Percentiles rank a stretch among this genome's conserved stretches.
phyloP scores from a whole-genome alignment of 2,797 vertebrate genomes.

The Acropternis orthonyx region DNA sequence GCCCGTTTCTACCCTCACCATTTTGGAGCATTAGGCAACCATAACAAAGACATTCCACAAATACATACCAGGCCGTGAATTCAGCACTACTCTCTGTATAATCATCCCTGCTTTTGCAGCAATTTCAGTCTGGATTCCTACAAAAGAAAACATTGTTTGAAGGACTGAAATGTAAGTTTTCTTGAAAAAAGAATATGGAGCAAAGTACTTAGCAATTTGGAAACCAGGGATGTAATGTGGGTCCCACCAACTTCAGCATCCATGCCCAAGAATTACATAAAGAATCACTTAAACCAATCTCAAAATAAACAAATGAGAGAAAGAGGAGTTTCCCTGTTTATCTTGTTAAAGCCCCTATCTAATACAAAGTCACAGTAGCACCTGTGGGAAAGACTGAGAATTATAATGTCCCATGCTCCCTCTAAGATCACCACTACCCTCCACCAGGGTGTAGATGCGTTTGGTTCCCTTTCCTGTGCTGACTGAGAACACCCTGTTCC shows the following conservation, averaged over 20 bases:
- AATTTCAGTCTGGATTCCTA: neutral
- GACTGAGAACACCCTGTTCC: neutral
- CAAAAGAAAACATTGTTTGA: constrained; percentile 19
- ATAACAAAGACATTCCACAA: neutral
- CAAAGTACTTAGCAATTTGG: neutral
- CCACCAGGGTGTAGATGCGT: rapidly evolving
- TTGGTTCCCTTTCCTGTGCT: neutral
- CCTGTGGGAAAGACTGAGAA: neutral
- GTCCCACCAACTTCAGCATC: neutral
- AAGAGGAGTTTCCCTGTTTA: neutral
- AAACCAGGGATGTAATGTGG: neutral
- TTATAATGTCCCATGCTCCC: neutral
- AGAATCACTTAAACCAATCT: neutral
- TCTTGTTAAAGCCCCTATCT: neutral
- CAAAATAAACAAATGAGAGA: neutral
- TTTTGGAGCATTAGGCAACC: neutral
- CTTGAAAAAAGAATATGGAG: neutral
- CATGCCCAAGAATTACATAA: neutral
- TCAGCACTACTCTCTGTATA: constrained; percentile 76
- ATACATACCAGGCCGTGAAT: constrained; percentile 80
- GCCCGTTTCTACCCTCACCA: neutral
- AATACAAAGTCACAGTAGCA: neutral
- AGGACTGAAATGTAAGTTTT: neutral
- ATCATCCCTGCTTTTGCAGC: constrained; percentile 61
- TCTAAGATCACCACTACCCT: neutral